Evolutionary conservation across 2,888 invertebrate species (phyloP), one percentile per base, ranked within the genome.

Genomic region (Heliconius erato): DNA sequence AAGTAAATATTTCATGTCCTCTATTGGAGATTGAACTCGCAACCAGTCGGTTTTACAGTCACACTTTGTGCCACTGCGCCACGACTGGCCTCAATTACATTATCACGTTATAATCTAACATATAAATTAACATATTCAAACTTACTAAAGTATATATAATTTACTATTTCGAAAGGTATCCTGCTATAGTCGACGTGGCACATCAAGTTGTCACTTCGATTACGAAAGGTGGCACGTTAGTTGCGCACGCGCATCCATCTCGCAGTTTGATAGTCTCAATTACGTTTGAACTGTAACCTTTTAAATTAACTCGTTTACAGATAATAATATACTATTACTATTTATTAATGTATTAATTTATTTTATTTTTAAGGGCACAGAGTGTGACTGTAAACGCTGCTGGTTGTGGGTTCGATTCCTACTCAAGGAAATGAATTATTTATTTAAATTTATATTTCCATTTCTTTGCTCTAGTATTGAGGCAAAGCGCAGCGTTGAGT

Each of bases 181-280:
- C 91, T 89, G 90, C 86, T 86, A 89, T 87, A 88, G 87, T 85
- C 85, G 88, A 85, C 85, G 88, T 88, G 86, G 87, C 86, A 85
- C 87, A 86, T 90, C 90, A 89, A 90, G 89, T 90, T 91, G 89
- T 89, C 90, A 88, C 87, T 89, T 89, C 87, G 87, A 89, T 92
- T 91, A 91, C 89, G 89, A 91, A 90, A 91, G 86, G 87, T 88
- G 87, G 85, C 88, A 87, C 87, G 40, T 88, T 86, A 86, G 80
- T 76, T 87, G 89, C 88, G 88, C 87, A 87, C 86, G 87, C 86
- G 88, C 84, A 84, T 79, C 69, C 79, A 76, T 63, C 76, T 76
- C 76, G 59, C 81, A 80, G 80, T 82, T 81, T 80, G 74, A 85
- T 84, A 86, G 82, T 84, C 82, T 82, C 79, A 80, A 83, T 83